A percentile compares a stretch with the other conserved stretches of the same genome.
Evolutionary conservation across 2,888 invertebrate species (phyloP).

Genomic region (Polydrusus cervinus): DNA sequence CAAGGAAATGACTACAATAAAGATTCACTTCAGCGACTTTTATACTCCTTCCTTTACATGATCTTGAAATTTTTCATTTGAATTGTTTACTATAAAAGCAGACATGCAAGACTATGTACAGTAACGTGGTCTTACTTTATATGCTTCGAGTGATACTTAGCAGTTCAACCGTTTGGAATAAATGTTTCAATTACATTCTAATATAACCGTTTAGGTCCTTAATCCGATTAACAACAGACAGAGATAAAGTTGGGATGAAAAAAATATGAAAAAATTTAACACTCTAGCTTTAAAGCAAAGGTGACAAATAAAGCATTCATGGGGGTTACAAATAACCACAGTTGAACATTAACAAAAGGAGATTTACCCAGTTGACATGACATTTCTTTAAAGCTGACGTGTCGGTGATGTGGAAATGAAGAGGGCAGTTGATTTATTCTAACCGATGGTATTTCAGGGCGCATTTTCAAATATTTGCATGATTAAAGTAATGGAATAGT

Average conservation of each 20-base stretch:
- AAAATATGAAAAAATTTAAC: conserved; percentile 43
- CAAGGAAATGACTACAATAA: too few species aligned
- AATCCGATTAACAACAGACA: conserved; percentile 59
- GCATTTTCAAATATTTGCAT: conserved; percentile 54
- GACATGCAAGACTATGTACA: conserved; percentile 35
- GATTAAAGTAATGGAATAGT: conserved; percentile 53
- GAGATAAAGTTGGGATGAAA: conserved; percentile 32
- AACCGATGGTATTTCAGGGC: conserved; percentile 41
- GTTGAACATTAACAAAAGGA: conserved; percentile 41
- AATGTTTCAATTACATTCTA: conserved; percentile 56
- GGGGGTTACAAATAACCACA: conserved; percentile 51
- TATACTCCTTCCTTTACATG: conserved; percentile 31
- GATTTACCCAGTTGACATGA: conserved; percentile 39
- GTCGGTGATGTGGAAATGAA: conserved; percentile 47
- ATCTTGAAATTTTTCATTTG: conserved; percentile 51
- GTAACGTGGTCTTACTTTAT: conserved; percentile 35
- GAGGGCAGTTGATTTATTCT: conserved; percentile 38
- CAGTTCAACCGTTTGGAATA: conserved; percentile 62
- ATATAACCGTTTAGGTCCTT: conserved; percentile 57
- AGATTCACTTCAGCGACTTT: conserved; percentile 36
- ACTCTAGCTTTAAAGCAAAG: conserved; percentile 43
- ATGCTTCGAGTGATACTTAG: conserved; percentile 60
- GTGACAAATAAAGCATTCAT: conserved; percentile 50
- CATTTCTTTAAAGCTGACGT: conserved; percentile 43
- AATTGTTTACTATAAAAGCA: conserved; percentile 29